A percentile compares a stretch with the other conserved stretches of the same genome.
phyloP scores from a whole-genome alignment of 2,113 vertebrate genomes.

The Dendropsophus ebraccatus region DNA sequence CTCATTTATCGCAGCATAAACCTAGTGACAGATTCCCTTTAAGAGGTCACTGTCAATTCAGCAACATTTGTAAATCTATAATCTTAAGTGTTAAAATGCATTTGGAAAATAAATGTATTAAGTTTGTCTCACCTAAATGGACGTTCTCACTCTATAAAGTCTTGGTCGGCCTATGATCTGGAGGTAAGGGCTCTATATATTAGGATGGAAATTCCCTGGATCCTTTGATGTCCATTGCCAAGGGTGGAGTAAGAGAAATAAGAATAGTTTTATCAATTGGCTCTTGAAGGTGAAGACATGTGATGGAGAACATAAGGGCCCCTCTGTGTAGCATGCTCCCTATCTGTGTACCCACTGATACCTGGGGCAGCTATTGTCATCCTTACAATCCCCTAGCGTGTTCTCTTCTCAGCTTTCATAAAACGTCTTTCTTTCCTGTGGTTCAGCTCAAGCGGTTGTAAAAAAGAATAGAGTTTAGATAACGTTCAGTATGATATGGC shows the following conservation, averaged over 20 bases:
- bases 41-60: too few relatives aligned
- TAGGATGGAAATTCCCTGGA: neutral
- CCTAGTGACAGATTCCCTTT: too few relatives aligned
- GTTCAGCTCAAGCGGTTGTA: too few relatives aligned
- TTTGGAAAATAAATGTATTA: neutral
- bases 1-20: too few relatives aligned
- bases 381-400: neutral
- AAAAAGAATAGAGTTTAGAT: too few relatives aligned
- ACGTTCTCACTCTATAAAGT: neutral
- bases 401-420: too few relatives aligned
- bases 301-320: too few relatives aligned
- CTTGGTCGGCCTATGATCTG: neutral
- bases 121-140: neutral
- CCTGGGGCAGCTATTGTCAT: too few relatives aligned
- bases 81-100: too few relatives aligned
- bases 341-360: neutral
- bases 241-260: neutral
- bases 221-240: neutral
- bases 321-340: neutral
- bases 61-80: too few relatives aligned
- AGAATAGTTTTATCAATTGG: neutral
- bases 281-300: neutral
- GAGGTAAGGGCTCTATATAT: neutral
- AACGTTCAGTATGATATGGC: too few relatives aligned
- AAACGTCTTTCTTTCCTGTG: too few relatives aligned